Evolutionary conservation across 2,113 vertebrate genomes (phyloP), one percentile per base, ranked within the genome.

Genomic region (Strigops habroptila): DNA sequence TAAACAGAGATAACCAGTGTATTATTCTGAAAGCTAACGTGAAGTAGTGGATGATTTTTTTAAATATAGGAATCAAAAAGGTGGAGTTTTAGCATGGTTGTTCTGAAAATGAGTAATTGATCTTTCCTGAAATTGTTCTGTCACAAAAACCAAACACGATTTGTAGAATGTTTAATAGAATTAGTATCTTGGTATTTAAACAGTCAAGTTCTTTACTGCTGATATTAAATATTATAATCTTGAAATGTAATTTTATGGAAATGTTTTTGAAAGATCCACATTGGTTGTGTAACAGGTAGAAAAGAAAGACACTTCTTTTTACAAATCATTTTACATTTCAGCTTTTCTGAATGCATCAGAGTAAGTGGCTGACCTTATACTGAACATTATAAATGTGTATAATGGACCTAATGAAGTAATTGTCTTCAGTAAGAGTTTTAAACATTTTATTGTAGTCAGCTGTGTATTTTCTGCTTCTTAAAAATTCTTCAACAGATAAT

Each of bases 401-500:
- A 27, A 37, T 31, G 24, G 39, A 28, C 3, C 4, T 78, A 44
- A 74, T 74, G 31, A 70, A 12, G 14, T 80, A 77, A 70, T 35
- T 31, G 23, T 73, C 43, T 73, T 57, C n/a, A 41, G 7, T 33
- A 91, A 76, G 46, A 49, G 4, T 73, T 82, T 86, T 57, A 41
- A 91, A 48, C 17, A 14, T 85, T 79, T 91, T 89, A 76, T 49
- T 53, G 10, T 52, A 77, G 59, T 79, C 53, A 74, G 14, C 43
- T 79, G 7, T 67, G 24, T 65, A 62, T 88, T 86, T 92, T 86
- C 35, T 9, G 0, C 7, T 77, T 71, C 46, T 86, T 73, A 91
- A 79, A 92, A 75, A 76, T 82, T 88, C 33, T 76, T 80, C 67
- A 79, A 55, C 60, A 75, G 71, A 87, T 83, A 95, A 96, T 76